Evolutionary conservation across 2,113 vertebrate genomes (phyloP), one percentile per base, ranked within the genome.

Genomic region (Promerops cafer): DNA sequence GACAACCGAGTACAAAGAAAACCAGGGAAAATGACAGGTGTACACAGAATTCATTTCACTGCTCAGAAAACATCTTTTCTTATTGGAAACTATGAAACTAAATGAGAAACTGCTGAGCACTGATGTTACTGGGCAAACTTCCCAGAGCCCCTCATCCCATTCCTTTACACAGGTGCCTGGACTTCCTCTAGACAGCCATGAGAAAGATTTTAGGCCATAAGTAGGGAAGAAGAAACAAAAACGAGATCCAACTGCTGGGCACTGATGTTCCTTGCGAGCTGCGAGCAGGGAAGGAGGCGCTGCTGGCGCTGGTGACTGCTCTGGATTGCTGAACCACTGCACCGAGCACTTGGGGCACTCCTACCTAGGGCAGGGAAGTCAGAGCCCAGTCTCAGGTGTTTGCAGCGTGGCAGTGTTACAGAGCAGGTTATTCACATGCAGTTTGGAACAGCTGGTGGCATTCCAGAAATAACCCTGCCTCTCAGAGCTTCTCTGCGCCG

Each of bases 121-220:
- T 76, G 69, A 82, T 71, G 81, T 57, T 71, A 17, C 45, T 93
- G 92, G 94, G 90, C 90, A 96, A 74, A 86, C 35, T 66, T 95
- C 87, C 90, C 93, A 94, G 84, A 91, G 16, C 70, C 80, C 61
- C 70, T 77, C 31, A 40, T 74, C 57, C 63, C 30, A 9, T 72
- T 53, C 45, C 60, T 66, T 63, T 74, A 19, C 75, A 42, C 6
- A 37, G 33, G 30, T 19, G 74, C 78, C 53, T 9, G 64, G 39
- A 54, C 33, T 49, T n/a, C 39, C 90, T 83, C 82, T 54, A 42
- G 27, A 24, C 24, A 80, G 24, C 45, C 87, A 26, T 0, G 16
- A 64, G 54, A 37, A 76, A 80, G 35, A 26, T 74, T 84, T 83
- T 19, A 40, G 53, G 57, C 70, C 16, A 1, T 13, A 31, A 76